Conservation (phyloP, 92 coral and sea anemone genomes). For the Ricordea florida region DNA sequence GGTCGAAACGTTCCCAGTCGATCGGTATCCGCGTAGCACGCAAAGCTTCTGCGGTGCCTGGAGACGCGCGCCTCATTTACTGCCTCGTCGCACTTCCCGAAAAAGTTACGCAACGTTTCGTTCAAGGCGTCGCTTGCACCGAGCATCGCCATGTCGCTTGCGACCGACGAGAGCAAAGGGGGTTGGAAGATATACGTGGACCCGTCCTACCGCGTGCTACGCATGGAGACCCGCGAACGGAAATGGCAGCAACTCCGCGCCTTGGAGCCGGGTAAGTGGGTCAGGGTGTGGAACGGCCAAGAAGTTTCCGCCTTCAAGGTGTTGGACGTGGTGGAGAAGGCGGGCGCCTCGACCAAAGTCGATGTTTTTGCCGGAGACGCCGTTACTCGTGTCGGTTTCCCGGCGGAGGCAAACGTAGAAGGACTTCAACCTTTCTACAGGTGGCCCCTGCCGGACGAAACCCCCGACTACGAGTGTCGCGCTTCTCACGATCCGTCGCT, state of each 20-base stretch:
- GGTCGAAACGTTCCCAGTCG: neutral
- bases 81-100: neutral
- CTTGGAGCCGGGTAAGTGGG: neutral
- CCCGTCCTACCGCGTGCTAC: constrained; percentile 1
- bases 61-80: neutral
- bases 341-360: neutral
- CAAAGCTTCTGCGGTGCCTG: neutral
- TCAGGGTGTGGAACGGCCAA: neutral
- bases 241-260: neutral
- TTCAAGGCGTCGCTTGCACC: neutral
- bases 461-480: too few species aligned
- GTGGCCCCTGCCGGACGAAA: too few species aligned
- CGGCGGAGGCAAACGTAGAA: too few species aligned
- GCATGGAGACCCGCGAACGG: neutral
- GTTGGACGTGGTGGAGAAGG: neutral
- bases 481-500: too few species aligned
- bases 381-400: neutral
- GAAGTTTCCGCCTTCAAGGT: neutral
- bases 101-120: neutral
- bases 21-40: neutral
- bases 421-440: too few species aligned
- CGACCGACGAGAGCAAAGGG: too few species aligned
- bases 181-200: neutral
- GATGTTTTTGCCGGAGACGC: neutral
- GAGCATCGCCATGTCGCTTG: neutral